phyloP scores from a whole-genome alignment of 2,888 invertebrate genomes.

The Caenorhabditis plicata region DNA sequence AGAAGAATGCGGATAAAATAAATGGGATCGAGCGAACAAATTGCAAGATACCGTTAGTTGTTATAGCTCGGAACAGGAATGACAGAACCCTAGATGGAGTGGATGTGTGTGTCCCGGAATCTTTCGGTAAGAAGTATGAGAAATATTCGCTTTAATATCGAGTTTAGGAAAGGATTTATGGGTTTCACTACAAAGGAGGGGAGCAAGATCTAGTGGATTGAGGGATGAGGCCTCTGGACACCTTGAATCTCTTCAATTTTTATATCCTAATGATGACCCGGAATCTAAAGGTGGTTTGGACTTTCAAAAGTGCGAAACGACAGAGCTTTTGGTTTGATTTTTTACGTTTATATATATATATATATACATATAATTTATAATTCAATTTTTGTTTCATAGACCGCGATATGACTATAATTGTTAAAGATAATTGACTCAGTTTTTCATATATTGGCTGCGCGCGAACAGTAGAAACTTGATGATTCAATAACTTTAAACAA shows the following conservation, averaged over 20 bases:
- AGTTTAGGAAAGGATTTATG: slow-evolving; percentile 51
- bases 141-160: no score
- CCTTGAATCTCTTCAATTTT: slow-evolving; percentile 39
- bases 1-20: slow-evolving; percentile 18
- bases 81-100: slow-evolving; percentile 30
- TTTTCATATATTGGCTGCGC: no score
- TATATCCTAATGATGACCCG: slow-evolving; percentile 44
- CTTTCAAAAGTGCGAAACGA: slow-evolving; percentile 20
- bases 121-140: slow-evolving; percentile 25
- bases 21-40: slow-evolving; percentile 23
- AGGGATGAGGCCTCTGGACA: slow-evolving; percentile 47
- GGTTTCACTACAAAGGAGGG: slow-evolving; percentile 50
- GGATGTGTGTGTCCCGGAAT: slow-evolving; percentile 40
- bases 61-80: slow-evolving; percentile 30
- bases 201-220: slow-evolving; percentile 51
- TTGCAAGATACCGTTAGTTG: slow-evolving; percentile 33
- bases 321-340: slow-evolving; percentile 22
- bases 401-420: no score
- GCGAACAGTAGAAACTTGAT: no score
- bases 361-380: no score
- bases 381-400: no score
- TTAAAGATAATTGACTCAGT: no score
- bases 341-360: no score
- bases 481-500: no score
- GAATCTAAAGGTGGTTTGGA: slow-evolving; percentile 37